Conservation (phyloP, 2,888 invertebrate genomes). For the Drosophila incognita region DNA sequence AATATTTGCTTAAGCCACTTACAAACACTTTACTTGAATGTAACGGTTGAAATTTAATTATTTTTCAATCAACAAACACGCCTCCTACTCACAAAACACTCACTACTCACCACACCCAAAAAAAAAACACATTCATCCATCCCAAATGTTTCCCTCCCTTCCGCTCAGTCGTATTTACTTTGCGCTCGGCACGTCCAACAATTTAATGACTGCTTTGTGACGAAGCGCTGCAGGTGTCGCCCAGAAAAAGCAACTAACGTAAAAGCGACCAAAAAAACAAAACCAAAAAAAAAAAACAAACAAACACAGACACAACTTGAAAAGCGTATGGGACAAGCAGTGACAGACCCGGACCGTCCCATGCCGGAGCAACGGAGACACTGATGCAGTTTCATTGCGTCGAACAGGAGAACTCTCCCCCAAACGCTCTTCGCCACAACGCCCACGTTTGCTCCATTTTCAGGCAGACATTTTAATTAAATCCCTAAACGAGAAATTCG, state of each 20-base stretch:
- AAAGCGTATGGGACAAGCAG: constrained; percentile 2
- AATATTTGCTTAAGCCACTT: constrained; percentile 36
- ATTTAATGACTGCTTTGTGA: constrained; percentile 43
- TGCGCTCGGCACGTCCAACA: constrained; percentile 38
- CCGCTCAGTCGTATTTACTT: constrained; percentile 24
- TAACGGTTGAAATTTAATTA: constrained; percentile 27
- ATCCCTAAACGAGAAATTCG: constrained; percentile 35
- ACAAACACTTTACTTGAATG: constrained; percentile 24
- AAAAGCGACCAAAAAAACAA: not conserved
- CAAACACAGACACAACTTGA: not conserved
- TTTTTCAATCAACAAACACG: constrained; percentile 31
- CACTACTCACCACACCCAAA: not conserved
- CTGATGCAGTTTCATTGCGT: constrained; percentile 31
- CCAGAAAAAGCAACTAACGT: constrained; percentile 4
- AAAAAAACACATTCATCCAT: not conserved
- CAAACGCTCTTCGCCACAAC: constrained; percentile 3
- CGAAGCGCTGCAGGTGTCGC: constrained; percentile 31
- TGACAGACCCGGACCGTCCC: not conserved
- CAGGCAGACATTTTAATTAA: constrained; percentile 43
- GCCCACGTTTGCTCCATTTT: constrained; percentile 18
- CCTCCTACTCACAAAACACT: not conserved
- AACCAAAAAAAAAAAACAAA: too few species aligned
- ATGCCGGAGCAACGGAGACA: constrained; percentile 6
- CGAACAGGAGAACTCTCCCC: constrained; percentile 17
- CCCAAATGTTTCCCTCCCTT: not conserved